Conservation (phyloP, 2,888 invertebrate species). For the Patella depressa region DNA sequence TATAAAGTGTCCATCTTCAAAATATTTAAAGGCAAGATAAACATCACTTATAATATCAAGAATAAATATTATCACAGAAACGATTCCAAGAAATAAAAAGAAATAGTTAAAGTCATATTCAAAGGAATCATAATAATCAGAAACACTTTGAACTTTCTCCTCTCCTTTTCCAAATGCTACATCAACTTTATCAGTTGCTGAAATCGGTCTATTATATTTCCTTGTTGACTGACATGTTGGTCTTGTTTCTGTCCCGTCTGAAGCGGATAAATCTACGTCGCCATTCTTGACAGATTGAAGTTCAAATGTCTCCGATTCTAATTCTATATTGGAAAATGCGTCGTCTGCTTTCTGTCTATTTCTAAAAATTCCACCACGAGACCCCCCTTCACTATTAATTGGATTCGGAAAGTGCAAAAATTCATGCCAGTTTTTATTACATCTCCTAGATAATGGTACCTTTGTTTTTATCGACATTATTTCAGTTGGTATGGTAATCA, state of each 20-base stretch:
- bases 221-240: neutral
- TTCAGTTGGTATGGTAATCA: too few relatives aligned
- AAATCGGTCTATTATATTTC: neutral
- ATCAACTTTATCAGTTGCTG: conserved; percentile 2
- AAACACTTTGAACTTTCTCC: neutral
- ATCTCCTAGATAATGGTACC: neutral
- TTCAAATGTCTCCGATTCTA: too few relatives aligned
- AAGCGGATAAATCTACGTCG: too few relatives aligned
- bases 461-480: neutral
- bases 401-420: neutral
- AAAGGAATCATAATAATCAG: neutral
- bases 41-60: conserved; percentile 57
- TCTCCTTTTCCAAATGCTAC: conserved; percentile 1
- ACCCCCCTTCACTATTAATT: too few relatives aligned
- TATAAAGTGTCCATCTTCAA: conserved; percentile 34
- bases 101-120: conserved; percentile 38
- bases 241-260: too few relatives aligned
- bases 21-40: conserved; percentile 53
- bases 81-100: conserved; percentile 49
- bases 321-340: too few relatives aligned
- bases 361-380: too few relatives aligned
- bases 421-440: neutral
- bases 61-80: conserved; percentile 52
- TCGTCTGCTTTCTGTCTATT: too few relatives aligned
- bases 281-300: too few relatives aligned